phyloP scores from a whole-genome alignment of 2,797 vertebrate genomes.

The Phoeniculus purpureus region DNA sequence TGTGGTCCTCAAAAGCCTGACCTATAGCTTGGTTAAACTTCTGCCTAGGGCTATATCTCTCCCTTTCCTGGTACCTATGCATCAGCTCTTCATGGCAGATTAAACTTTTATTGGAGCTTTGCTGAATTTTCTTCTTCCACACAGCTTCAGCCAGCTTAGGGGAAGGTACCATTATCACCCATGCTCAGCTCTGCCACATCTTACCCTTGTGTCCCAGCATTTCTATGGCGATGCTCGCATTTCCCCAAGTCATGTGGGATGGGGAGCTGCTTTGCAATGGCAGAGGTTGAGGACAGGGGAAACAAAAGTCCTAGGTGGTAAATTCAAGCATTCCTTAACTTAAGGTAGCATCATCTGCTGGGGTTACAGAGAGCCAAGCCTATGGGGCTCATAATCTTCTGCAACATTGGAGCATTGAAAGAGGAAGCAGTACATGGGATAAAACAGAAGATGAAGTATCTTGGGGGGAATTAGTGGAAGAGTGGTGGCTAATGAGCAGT shows the following conservation, averaged over 20 bases:
- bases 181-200: fast-evolving
- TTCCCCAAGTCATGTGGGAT: background rate
- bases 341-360: background rate
- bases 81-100: background rate
- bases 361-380: background rate
- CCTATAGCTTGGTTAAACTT: fast-evolving
- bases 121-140: background rate
- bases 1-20: background rate
- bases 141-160: background rate
- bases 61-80: background rate
- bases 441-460: background rate
- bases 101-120: background rate
- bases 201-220: fast-evolving
- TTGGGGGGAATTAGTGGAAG: background rate
- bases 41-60: background rate
- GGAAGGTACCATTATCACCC: background rate
- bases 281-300: background rate
- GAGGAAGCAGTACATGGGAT: background rate
- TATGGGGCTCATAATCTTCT: background rate
- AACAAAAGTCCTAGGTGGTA: background rate
- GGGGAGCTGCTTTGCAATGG: background rate
- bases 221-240: fast-evolving
- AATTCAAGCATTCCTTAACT: background rate
- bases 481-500: background rate
- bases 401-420: background rate